These are phyloP conservation scores for Trachelipus rathkii DNA, from an alignment of 1,140 invertebrate species.

Conservation along the genomic window DNA sequence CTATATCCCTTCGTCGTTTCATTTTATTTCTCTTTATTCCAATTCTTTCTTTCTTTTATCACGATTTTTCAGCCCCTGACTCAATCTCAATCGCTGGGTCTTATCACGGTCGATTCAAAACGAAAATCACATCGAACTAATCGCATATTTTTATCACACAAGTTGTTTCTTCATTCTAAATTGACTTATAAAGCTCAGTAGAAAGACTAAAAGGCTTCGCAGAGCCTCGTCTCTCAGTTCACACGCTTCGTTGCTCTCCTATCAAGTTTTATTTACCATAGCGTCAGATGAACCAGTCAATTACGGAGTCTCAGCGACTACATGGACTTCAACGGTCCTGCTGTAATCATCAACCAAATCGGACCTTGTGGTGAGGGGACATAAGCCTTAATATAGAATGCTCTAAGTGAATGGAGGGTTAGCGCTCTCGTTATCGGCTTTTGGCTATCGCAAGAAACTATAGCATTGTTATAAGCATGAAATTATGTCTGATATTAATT, in stretches of 20 bases:
- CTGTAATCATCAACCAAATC: neutral
- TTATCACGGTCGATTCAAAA: constrained; percentile 14
- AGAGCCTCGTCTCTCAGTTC: constrained; percentile 34
- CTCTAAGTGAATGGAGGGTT: neutral
- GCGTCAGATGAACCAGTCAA: constrained; percentile 42
- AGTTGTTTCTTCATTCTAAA: constrained; percentile 19
- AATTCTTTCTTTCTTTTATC: too few species aligned
- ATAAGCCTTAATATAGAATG: neutral
- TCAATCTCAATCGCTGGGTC: neutral
- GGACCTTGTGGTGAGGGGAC: neutral
- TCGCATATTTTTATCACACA: constrained; percentile 16
- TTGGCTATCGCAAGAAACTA: constrained; percentile 28
- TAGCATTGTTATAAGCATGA: constrained; percentile 41
- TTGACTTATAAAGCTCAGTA: constrained; percentile 16
- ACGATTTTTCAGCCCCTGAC: neutral
- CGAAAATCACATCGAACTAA: neutral
- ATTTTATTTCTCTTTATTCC: too few species aligned
- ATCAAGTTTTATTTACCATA: constrained; percentile 37
- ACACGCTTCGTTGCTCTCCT: constrained; percentile 5
- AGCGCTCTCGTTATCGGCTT: neutral
- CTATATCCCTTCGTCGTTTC: too few species aligned
- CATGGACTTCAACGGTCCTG: neutral
- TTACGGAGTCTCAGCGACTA: constrained; percentile 25
- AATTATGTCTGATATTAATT: constrained; percentile 43
- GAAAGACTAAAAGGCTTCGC: constrained; percentile 12